A percentile compares a stretch with the other conserved stretches of the same genome.
Evolutionary conservation across 2,888 invertebrate species (phyloP).

Genomic region (Macrophya annulata): DNA sequence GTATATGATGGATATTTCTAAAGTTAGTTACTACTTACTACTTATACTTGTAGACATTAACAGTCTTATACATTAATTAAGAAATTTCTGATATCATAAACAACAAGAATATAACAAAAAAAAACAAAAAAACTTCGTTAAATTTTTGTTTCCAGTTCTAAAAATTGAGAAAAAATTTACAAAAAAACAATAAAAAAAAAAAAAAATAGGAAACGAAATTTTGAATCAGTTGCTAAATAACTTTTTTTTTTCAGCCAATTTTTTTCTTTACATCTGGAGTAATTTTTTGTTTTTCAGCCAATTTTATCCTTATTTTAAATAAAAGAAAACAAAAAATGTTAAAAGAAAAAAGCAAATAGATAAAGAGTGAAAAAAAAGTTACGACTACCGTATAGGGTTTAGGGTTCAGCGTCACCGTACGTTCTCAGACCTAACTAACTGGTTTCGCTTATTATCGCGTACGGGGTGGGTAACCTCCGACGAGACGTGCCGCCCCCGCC

Average conservation of each 20-base stretch:
- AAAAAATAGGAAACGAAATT: too few relatives aligned
- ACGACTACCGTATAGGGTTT: not conserved
- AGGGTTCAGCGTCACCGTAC: slow-evolving; percentile 1
- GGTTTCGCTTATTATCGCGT: slow-evolving; percentile 67
- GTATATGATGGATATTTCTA: not conserved
- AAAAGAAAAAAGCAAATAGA: not conserved
- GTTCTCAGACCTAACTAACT: slow-evolving; percentile 61
- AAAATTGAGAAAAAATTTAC: too few relatives aligned
- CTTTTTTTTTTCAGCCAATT: too few relatives aligned
- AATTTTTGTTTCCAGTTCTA: too few relatives aligned
- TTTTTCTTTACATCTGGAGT: too few relatives aligned
- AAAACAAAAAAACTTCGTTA: not conserved
- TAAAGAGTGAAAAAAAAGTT: not conserved
- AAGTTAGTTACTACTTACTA: not conserved
- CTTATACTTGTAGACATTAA: too few relatives aligned
- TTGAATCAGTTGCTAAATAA: too few relatives aligned
- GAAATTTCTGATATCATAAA: not conserved
- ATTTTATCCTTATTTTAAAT: too few relatives aligned
- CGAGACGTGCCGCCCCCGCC: slow-evolving; percentile 26
- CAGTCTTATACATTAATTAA: not conserved
- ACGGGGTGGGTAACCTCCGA: slow-evolving; percentile 61
- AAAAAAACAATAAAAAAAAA: too few relatives aligned
- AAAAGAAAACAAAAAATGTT: not conserved
- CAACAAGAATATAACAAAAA: not conserved
- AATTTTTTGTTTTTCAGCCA: too few relatives aligned